phyloP scores from a whole-genome alignment of 2,113 vertebrate genomes.

The Athene cunicularia region DNA sequence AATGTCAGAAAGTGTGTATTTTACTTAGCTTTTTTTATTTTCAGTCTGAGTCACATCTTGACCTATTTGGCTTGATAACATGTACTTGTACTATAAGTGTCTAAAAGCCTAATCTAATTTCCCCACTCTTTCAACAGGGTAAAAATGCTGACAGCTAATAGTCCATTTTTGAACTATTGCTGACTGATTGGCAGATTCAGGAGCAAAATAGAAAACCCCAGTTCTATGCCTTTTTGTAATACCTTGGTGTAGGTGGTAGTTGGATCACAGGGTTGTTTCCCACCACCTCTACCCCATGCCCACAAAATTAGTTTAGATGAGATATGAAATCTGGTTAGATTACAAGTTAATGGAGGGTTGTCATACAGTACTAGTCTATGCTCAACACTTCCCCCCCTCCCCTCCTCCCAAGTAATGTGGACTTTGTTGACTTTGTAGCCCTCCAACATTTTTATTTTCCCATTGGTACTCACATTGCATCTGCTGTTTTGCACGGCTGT shows the following conservation, averaged over 20 bases:
- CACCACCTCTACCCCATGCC: not conserved
- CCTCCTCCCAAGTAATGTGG: rapidly evolving
- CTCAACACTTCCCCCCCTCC: not conserved
- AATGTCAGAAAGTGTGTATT: slow-evolving; percentile 11
- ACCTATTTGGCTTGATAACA: slow-evolving; percentile 60
- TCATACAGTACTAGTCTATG: not conserved
- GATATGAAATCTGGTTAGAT: not conserved
- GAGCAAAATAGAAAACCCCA: not conserved
- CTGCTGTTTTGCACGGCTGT: not conserved
- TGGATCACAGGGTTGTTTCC: not conserved
- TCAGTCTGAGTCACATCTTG: slow-evolving; percentile 51
- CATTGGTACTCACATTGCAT: not conserved
- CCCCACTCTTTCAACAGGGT: not conserved
- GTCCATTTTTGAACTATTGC: not conserved
- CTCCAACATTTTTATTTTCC: not conserved
- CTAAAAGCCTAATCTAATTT: slow-evolving; percentile 33
- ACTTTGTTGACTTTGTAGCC: not conserved
- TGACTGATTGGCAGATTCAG: not conserved
- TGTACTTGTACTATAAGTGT: not conserved
- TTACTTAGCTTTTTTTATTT: not conserved
- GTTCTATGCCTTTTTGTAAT: not conserved
- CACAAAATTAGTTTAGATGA: not conserved
- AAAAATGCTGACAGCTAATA: not conserved
- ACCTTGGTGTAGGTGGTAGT: not conserved
- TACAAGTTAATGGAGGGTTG: not conserved